A percentile compares a stretch with the other conserved stretches of the same genome.
Conservation (phyloP, 2,888 invertebrate species). For the Limenitis arthemis region DNA sequence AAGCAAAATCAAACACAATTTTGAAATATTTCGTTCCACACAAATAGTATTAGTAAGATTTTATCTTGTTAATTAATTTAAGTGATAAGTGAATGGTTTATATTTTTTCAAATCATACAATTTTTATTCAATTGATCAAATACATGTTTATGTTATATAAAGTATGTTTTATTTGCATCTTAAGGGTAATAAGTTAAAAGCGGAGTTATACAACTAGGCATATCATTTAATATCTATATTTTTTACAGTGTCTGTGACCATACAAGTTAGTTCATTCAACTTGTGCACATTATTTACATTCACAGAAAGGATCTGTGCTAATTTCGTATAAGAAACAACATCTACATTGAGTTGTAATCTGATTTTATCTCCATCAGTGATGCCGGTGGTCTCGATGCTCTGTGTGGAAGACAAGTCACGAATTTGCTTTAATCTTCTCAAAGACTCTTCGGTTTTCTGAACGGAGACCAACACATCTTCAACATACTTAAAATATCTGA, state of each 20-base stretch:
- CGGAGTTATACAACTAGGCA: conserved; percentile 44
- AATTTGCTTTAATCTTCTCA: conserved; percentile 89
- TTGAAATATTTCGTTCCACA: conserved; percentile 79
- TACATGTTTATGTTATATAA: conserved; percentile 68
- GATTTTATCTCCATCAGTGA: conserved; percentile 95
- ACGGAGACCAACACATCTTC: conserved; percentile 93
- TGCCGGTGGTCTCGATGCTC: conserved; percentile 69
- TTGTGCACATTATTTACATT: conserved; percentile 71
- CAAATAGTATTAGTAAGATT: conserved; percentile 73
- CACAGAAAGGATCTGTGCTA: conserved; percentile 70
- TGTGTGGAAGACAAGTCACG: conserved; percentile 71
- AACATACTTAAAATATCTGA: conserved; percentile 80
- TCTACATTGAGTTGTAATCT: conserved; percentile 91
- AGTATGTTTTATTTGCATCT: conserved; percentile 33
- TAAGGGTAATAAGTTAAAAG: conserved; percentile 23
- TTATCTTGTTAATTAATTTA: conserved; percentile 66
- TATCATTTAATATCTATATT: conserved; percentile 70
- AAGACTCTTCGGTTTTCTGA: conserved; percentile 94
- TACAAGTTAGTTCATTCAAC: conserved; percentile 71
- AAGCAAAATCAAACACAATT: conserved; percentile 74
- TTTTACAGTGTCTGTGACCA: conserved; percentile 76
- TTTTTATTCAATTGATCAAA: conserved; percentile 71
- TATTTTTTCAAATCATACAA: conserved; percentile 72
- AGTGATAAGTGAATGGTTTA: conserved; percentile 71
- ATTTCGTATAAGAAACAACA: conserved; percentile 80